phyloP scores from a whole-genome alignment of 2,113 vertebrate genomes.

The Columba livia region DNA sequence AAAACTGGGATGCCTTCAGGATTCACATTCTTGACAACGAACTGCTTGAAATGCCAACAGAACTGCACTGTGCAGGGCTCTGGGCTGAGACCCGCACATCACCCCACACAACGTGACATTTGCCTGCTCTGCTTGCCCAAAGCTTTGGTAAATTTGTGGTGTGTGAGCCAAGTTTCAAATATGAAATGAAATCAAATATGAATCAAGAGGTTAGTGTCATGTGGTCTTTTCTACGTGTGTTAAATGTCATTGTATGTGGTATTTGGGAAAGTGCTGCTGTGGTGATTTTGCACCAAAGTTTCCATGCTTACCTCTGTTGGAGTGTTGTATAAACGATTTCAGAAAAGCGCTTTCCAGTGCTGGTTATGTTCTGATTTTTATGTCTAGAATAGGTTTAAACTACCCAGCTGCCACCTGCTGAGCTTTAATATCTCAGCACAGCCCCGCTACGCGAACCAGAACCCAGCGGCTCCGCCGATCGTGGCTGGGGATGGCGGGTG shows the following conservation, averaged over 20 bases:
- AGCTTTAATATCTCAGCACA: conserved; percentile 4
- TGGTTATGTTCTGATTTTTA: not conserved
- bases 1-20: not conserved
- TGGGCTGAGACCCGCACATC: not conserved
- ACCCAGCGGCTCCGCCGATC: not conserved
- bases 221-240: not conserved
- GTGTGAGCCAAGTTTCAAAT: not conserved
- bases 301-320: not conserved
- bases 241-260: not conserved
- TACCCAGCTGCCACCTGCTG: not conserved
- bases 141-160: not conserved
- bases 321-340: not conserved
- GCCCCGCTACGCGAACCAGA: not conserved
- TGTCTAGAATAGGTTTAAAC: not conserved
- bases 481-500: not conserved
- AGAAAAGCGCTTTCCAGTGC: not conserved
- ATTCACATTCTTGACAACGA: not conserved
- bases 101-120: not conserved
- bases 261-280: not conserved
- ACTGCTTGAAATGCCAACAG: not conserved
- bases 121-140: not conserved
- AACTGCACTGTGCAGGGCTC: not conserved
- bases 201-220: not conserved
- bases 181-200: not conserved
- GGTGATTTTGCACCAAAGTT: not conserved